Conservation (phyloP, 2,113 vertebrate genomes). For the Larimichthys crocea region DNA sequence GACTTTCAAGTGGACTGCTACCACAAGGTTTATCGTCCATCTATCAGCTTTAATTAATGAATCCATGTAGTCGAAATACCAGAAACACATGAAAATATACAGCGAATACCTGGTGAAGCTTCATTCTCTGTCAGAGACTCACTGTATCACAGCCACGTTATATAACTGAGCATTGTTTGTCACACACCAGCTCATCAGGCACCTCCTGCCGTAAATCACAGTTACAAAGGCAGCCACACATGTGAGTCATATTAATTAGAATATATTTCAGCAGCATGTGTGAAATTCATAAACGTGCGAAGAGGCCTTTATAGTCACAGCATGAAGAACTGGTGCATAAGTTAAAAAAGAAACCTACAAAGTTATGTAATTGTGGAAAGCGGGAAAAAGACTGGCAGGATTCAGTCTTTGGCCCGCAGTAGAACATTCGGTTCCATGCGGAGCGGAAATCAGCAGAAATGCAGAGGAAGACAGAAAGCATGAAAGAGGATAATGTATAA, state of each 20-base stretch:
- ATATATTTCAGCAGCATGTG: conserved; percentile 27
- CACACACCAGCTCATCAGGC: conserved; percentile 21
- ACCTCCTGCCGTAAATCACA: conserved; percentile 9
- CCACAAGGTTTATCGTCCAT: too few species aligned
- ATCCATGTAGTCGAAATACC: not conserved
- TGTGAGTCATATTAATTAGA: conserved; percentile 46
- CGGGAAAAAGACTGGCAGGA: conserved; percentile 25
- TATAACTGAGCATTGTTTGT: conserved; percentile 34
- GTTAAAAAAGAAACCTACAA: conserved; percentile 6
- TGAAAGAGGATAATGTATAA: conserved; percentile 53
- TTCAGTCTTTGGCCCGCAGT: conserved; percentile 27
- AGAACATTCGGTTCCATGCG: conserved; percentile 20
- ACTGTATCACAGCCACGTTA: conserved; percentile 4
- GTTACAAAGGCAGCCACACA: conserved; percentile 19
- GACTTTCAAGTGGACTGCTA: too few species aligned
- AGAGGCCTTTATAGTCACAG: not conserved
- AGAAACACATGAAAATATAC: not conserved
- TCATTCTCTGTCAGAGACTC: conserved; percentile 6
- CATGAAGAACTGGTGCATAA: conserved; percentile 4
- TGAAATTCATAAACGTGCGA: not conserved
- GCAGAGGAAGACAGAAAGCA: conserved; percentile 27
- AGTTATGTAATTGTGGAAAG: conserved; percentile 10
- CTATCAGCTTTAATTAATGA: not conserved
- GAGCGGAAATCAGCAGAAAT: conserved; percentile 38
- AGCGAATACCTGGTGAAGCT: not conserved